Conservation (phyloP, 2,113 vertebrate genomes). For the Neopipo cinnamomea region DNA sequence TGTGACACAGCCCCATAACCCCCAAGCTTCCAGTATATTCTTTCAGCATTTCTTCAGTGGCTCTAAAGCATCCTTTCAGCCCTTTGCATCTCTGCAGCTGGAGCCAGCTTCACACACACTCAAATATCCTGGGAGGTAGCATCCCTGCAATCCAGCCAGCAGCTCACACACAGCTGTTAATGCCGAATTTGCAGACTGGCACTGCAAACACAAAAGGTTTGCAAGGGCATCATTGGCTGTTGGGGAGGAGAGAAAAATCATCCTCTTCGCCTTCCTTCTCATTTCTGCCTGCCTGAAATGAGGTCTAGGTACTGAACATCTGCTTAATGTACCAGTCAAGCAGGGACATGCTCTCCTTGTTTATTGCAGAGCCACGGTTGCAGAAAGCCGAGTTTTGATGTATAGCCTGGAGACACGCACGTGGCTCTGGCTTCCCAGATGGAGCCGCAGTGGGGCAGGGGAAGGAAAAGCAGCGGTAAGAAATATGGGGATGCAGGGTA, state of each 20-base stretch:
- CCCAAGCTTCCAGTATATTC: not conserved
- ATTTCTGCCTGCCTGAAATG: not conserved
- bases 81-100: not conserved
- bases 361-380: fast-evolving
- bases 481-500: not conserved
- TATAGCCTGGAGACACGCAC: not conserved
- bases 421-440: not conserved
- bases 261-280: not conserved
- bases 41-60: not conserved
- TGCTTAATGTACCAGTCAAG: not conserved
- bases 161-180: not conserved
- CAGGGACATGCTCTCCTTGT: not conserved
- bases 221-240: not conserved
- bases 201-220: fast-evolving
- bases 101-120: not conserved
- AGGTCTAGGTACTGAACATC: not conserved
- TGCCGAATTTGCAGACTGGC: not conserved
- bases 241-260: not conserved
- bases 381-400: not conserved
- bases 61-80: not conserved
- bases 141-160: not conserved
- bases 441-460: not conserved
- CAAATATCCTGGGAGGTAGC: not conserved
- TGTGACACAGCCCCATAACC: not conserved
- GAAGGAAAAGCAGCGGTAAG: not conserved